A percentile compares a stretch with the other conserved stretches of the same genome.
Evolutionary conservation across 2,113 vertebrate genomes (phyloP).

Genomic region (Cochlearius cochlearius): DNA sequence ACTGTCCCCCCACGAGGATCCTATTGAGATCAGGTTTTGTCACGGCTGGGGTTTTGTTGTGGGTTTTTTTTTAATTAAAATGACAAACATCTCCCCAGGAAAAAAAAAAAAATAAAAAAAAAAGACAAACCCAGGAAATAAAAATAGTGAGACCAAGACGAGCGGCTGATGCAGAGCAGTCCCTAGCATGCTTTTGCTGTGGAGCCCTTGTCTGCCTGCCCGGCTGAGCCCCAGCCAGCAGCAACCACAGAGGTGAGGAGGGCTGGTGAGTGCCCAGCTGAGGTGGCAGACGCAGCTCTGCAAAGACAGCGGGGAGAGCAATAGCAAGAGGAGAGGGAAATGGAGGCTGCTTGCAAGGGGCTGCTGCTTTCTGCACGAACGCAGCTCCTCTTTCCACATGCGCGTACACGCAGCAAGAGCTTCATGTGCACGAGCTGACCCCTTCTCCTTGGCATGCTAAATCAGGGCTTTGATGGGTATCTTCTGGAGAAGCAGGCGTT

Average conservation of each 20-base stretch:
- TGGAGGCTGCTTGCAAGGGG: neutral
- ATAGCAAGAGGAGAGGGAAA: neutral
- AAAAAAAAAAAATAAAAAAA: neutral
- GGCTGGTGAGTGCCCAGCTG: neutral
- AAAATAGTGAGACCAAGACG: neutral
- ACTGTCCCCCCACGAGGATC: slow-evolving; percentile 6
- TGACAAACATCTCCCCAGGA: neutral
- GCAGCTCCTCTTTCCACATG: neutral
- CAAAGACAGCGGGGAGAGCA: neutral
- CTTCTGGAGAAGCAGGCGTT: neutral
- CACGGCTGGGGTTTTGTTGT: neutral
- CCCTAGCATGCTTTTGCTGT: neutral
- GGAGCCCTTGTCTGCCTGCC: neutral
- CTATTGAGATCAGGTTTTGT: neutral
- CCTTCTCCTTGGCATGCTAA: neutral
- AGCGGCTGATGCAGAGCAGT: neutral
- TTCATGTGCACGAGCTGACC: neutral
- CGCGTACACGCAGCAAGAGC: rapidly evolving
- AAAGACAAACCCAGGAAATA: neutral
- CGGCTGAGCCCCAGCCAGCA: neutral
- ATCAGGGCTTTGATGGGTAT: neutral
- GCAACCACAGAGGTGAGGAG: neutral
- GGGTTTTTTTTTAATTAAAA: neutral
- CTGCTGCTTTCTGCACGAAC: neutral
- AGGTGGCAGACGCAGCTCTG: neutral